Base-by-base conservation (phyloP, 2,888 invertebrate species). In the Troides oblongomaculatus region DNA sequence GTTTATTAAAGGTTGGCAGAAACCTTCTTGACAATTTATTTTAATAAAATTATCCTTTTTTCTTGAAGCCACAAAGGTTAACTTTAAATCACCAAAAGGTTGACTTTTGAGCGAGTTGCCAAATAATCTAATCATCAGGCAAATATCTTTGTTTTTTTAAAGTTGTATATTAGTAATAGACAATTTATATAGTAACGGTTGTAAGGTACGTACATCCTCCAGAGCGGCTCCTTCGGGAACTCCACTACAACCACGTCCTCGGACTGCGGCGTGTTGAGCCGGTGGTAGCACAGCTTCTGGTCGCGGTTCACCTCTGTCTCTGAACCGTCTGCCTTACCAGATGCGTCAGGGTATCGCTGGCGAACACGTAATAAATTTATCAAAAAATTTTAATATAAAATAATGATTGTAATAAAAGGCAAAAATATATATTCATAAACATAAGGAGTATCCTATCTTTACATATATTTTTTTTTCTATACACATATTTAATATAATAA, bases 211-310 rank as follows among this genome's bases (percentile, higher is more conserved):
- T 85, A 98, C 97, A 97, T 96, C 92, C 97, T 95, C 96, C 97
- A 97, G n/a, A 95, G 92, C 1, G 99, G 98, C 81, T 99, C 95
- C 62, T 98, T 96, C 0, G 96, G 96, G 89, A 98, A 98, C 84
- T 99, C 97, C 0, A 96, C 97, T 17, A 96, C 96, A 64, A 98
- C 87, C 60, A 98, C 93, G 92, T 99, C 99, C 66, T 97, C 95
- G 0, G 94, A 92, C 84, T 99, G 98, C 17, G 95, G 93, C 50
- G 98, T 97, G 77, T 97, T 97, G 70, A 99, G 86, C 67, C 94
- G 91, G 88, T 99, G 99, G 90, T 97, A 99, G 87, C 95, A 99
- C 61, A 99, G 92, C 85, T 99, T 99, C 88, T 99, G 99, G 89
- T 98, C 95, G 81, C 96, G 94, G 86, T 96, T 97, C 77, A 95